Evolutionary conservation across 2,113 vertebrate genomes (phyloP).

Genomic region (Corythornis vintsioides): DNA sequence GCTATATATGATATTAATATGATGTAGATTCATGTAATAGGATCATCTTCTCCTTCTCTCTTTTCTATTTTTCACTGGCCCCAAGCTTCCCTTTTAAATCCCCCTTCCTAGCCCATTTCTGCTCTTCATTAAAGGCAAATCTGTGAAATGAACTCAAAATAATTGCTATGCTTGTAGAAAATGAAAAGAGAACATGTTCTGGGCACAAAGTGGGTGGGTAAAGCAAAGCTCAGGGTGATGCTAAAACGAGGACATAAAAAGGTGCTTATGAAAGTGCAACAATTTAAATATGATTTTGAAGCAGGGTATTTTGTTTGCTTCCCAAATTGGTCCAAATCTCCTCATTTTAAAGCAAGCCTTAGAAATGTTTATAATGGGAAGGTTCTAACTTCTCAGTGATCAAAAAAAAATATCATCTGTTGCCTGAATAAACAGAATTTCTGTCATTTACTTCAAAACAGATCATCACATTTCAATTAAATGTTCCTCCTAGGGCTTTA

Average conservation of each 20-base stretch:
- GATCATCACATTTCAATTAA: neutral
- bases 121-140: neutral
- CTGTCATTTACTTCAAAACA: neutral
- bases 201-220: neutral
- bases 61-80: neutral
- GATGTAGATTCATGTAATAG: neutral
- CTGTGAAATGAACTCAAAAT: neutral
- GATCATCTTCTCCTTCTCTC: neutral
- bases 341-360: neutral
- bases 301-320: neutral
- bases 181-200: neutral
- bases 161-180: neutral
- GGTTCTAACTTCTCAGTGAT: neutral
- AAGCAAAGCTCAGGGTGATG: neutral
- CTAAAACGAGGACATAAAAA: neutral
- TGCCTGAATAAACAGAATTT: neutral
- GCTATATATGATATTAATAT: neutral
- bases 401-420: neutral
- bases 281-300: neutral
- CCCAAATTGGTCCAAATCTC: neutral
- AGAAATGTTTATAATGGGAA: neutral
- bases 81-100: neutral
- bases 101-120: neutral
- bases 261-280: neutral
- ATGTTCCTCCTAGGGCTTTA: neutral